Base-by-base conservation (phyloP, 2,797 vertebrate species). In the Perodicticus potto region DNA sequence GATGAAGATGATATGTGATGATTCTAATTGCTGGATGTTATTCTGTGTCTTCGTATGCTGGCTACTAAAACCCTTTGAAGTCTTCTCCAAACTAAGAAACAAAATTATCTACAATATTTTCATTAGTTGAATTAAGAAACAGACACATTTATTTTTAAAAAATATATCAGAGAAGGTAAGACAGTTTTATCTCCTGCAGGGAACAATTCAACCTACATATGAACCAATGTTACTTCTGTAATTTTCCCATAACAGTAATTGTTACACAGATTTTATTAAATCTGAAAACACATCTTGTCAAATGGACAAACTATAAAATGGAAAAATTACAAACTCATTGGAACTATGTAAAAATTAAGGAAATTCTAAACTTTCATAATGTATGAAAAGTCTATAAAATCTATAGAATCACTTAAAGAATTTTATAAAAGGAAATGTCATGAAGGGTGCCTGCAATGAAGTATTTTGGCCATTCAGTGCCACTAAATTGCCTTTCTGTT, bases 81-180 rank as follows among this genome's bases (percentile, higher is more conserved):
- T 94, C 61, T 86, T 92, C 82, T 95, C 9, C 59, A 96, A 86
- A 93, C 80, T 92, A 89, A 96, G 93, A 97, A 89, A 97, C 86
- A 93, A 97, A 96, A 93, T 97, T 89, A 74, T 77, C 84, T 89
- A 93, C 32, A 96, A 95, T 86, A 85, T 82, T 93, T 97, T 88
- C 57, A 90, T 77, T 92, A 96, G 93, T 57, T 95, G 29, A 94
- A 92, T 96, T 96, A 95, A 69, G 93, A 96, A 95, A 96, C n/a
- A 89, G 8, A 6, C 14, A 91, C 19, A 57, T 86, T 92, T 88
- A 82, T 78, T 94, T 95, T 86, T 92, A 59, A 65, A 70, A 34
- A 73, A 93, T 4, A 4, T 93, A 90, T 97, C 55, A 32, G 16
- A 83, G 27, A 90, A 90, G 7, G 7, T 87, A 87, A 86, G 37